Base-by-base conservation (phyloP, 2,888 invertebrate genomes). In the Lissocephala sabroskyi region DNA sequence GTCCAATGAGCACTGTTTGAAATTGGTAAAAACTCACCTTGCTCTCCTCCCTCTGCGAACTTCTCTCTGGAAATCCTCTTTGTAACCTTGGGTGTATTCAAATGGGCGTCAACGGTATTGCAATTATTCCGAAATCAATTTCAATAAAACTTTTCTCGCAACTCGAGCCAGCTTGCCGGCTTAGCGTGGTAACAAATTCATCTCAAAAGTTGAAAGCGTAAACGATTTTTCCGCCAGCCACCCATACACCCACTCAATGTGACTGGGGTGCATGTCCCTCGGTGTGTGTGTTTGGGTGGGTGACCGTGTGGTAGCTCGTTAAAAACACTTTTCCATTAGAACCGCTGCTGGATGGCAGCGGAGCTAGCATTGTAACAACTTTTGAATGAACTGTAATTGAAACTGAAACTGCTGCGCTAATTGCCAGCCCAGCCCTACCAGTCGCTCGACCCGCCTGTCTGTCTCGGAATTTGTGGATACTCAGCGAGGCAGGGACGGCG, bases 71-170 rank as follows among this genome's bases (percentile, higher is more conserved):
- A n/a, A n/a, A n/a, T n/a, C n/a, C n/a, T n/a, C n/a, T n/a, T n/a
- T n/a, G n/a, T n/a, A n/a, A n/a, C n/a, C n/a, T n/a, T n/a, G n/a
- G 35, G 48, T 51, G 49, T 58, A 64, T 71, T 65, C 53, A 71
- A 78, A 78, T 67, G 58, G 65, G 53, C 70, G 59, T 68, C 65
- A 65, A 65, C 68, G 62, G 62, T 65, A 64, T 60, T 58, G 70
- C 79, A 68, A 79, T 73, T 79, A 78, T 76, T 65, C 65, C 47
- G 61, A 68, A 76, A 79, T 73, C 73, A 78, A 73, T 79, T 79
- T 65, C 74, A 76, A 73, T 65, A 74, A 73, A 76, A 79, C 66
- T 71, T 66, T 46, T 45, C 45, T 40, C 45, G 42, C 52, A 53
- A 53, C 42, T 59, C 52, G 32, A 43, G 59, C 52, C 59, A 71